Percentiles rank a stretch among this genome's conserved stretches.
Evolutionary conservation across 1,140 invertebrate genomes (phyloP).

Genomic region (Latrodectus geometricus): DNA sequence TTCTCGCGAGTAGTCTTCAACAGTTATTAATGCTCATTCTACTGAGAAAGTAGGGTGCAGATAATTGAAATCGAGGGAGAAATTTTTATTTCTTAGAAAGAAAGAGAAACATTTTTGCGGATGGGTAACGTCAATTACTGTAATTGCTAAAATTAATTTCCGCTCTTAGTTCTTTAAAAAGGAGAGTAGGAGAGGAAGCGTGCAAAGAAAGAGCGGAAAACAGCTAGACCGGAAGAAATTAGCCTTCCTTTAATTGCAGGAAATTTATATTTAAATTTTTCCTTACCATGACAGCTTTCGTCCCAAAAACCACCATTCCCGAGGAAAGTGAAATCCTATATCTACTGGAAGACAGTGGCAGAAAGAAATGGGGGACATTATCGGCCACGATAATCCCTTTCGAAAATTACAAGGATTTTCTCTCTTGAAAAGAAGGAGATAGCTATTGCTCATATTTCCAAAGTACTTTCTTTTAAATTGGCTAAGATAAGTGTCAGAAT

Average conservation of each 20-base stretch:
- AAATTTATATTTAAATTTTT: not conserved
- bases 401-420: too few species aligned
- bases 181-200: not conserved
- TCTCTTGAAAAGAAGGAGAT: too few species aligned
- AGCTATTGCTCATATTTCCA: too few species aligned
- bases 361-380: too few species aligned
- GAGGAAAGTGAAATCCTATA: too few species aligned
- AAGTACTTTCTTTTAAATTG: too few species aligned
- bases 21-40: not conserved
- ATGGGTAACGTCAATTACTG: conserved; percentile 1
- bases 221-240: not conserved
- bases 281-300: too few species aligned
- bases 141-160: conserved; percentile 3
- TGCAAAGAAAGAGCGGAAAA: not conserved
- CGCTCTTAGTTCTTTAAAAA: not conserved
- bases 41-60: not conserved
- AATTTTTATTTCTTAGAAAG: not conserved
- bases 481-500: too few species aligned
- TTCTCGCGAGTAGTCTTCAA: not conserved
- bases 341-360: too few species aligned
- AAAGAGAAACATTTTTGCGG: conserved; percentile 1
- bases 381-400: too few species aligned
- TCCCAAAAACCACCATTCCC: too few species aligned
- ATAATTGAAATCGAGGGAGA: not conserved
- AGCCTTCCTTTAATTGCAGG: not conserved